These are phyloP conservation scores for Arenaria interpres DNA, from an alignment of 2,113 vertebrate genomes.

Conservation along the genomic window DNA sequence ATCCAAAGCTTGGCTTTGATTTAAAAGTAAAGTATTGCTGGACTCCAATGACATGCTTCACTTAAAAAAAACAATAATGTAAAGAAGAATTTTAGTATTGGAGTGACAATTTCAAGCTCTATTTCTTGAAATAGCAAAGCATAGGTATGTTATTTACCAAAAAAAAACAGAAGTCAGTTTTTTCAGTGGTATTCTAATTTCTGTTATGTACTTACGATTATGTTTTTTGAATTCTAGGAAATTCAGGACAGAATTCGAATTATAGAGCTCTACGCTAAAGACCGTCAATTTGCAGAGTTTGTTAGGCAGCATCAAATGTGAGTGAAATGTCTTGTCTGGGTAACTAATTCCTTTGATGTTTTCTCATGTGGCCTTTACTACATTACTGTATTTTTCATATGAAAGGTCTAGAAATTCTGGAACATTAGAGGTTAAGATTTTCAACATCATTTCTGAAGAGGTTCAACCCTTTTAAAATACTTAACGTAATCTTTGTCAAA, in stretches of 20 bases:
- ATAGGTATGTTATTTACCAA: not conserved
- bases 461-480: not conserved
- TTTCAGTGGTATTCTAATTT: not conserved
- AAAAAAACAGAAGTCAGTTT: not conserved
- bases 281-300: constrained; percentile 94
- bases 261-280: constrained; percentile 91
- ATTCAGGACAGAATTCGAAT: constrained; percentile 96
- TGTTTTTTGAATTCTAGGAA: constrained; percentile 79
- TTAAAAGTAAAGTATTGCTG: not conserved
- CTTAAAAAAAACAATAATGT: not conserved
- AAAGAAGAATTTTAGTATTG: not conserved
- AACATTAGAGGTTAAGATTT: not conserved
- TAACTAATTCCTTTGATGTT: not conserved
- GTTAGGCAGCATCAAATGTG: constrained; percentile 91
- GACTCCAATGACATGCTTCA: not conserved
- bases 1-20: not conserved
- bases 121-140: not conserved
- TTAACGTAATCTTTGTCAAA: not conserved
- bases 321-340: constrained; percentile 48
- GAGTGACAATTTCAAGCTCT: not conserved
- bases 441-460: not conserved
- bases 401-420: not conserved
- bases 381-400: not conserved
- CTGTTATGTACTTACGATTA: not conserved
- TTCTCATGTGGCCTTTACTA: not conserved